phyloP scores from a whole-genome alignment of 64 coral and sea anemone genomes.

The Stylophora pistillata region DNA sequence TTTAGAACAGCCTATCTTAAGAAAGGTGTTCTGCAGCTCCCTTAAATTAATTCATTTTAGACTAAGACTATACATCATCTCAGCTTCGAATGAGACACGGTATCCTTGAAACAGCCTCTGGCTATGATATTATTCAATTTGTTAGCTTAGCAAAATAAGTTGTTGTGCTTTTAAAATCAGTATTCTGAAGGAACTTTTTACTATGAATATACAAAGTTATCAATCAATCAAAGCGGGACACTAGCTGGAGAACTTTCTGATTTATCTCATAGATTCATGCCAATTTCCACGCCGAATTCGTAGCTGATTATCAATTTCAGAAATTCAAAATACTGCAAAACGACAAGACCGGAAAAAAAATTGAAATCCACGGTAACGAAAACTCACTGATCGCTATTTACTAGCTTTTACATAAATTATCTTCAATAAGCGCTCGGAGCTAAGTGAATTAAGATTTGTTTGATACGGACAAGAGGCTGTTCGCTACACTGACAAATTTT shows the following conservation, averaged over 20 bases:
- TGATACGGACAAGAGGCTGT: too few species aligned
- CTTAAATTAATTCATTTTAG: too few species aligned
- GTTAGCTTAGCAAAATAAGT: too few species aligned
- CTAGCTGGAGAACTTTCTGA: background rate
- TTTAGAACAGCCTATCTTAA: too few species aligned
- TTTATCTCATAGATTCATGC: background rate
- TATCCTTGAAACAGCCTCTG: too few species aligned
- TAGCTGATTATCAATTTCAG: background rate
- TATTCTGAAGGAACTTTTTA: too few species aligned
- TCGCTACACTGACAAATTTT: too few species aligned
- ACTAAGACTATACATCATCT: too few species aligned
- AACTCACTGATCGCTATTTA: background rate
- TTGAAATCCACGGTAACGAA: slow-evolving; percentile 1
- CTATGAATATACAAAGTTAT: background rate
- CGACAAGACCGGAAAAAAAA: background rate
- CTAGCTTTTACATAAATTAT: background rate
- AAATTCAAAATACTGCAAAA: background rate
- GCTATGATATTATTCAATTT: too few species aligned
- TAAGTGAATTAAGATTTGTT: background rate
- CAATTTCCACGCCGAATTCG: background rate
- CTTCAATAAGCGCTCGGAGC: background rate
- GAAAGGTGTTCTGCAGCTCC: too few species aligned
- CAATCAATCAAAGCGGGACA: background rate
- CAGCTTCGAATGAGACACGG: too few species aligned
- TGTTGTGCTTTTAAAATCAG: too few species aligned